A percentile compares a stretch with the other conserved stretches of the same genome.
Conservation (phyloP, 2,888 invertebrate genomes). For the Apodemia mormo region DNA sequence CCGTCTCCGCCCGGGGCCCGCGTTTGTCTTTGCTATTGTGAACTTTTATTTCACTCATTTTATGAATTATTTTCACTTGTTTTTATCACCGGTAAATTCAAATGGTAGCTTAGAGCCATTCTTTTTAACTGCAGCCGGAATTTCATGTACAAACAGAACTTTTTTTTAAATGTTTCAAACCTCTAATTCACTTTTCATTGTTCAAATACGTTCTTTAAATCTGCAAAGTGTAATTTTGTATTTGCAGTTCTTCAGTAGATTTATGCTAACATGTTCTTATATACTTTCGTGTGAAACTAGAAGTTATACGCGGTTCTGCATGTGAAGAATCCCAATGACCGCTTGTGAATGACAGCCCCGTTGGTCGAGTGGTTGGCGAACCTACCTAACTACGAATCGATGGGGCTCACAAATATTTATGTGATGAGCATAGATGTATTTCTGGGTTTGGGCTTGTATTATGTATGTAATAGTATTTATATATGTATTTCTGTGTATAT, state of each 20-base stretch:
- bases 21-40: constrained; percentile 79
- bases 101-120: constrained; percentile 52
- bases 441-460: too few relatives aligned
- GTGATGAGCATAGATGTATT: too few relatives aligned
- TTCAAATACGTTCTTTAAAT: constrained; percentile 13
- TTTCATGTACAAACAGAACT: constrained; percentile 34
- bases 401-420: too few relatives aligned
- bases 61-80: constrained; percentile 77
- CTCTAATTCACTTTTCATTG: constrained; percentile 9
- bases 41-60: constrained; percentile 76
- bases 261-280: background rate
- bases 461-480: too few relatives aligned
- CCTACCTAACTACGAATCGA: too few relatives aligned
- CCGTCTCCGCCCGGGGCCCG: constrained; percentile 54
- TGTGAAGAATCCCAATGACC: too few relatives aligned
- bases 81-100: constrained; percentile 69
- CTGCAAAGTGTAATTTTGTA: constrained; percentile 1
- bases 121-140: constrained; percentile 41
- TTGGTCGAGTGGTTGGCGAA: too few relatives aligned
- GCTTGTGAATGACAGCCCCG: too few relatives aligned
- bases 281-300: background rate
- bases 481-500: too few relatives aligned
- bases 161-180: constrained; percentile 23
- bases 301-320: too few relatives aligned
- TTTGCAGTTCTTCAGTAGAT: background rate